Conservation (phyloP, 2,797 vertebrate genomes). For the Brachyrhaphis roseni region DNA sequence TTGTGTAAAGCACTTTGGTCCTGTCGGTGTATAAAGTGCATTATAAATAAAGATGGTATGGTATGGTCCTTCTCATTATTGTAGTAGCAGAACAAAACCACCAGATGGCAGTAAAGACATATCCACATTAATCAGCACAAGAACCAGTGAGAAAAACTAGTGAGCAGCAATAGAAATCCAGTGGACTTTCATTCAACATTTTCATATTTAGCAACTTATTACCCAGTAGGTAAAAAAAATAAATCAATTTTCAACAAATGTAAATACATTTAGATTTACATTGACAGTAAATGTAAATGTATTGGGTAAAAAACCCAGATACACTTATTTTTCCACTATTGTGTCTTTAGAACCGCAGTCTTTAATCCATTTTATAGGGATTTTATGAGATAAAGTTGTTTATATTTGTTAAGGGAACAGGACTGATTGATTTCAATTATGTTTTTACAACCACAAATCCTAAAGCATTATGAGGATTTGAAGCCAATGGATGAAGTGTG, state of each 20-base stretch:
- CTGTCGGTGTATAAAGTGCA: too few relatives aligned
- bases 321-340: not conserved
- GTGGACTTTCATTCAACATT: not conserved
- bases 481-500: not conserved
- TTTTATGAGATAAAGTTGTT: not conserved
- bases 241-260: too few relatives aligned
- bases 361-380: not conserved
- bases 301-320: not conserved
- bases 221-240: not conserved
- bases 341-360: not conserved
- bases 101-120: slow-evolving; percentile 62
- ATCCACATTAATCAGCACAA: not conserved
- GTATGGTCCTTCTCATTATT: not conserved
- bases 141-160: not conserved
- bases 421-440: not conserved
- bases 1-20: too few relatives aligned
- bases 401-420: not conserved
- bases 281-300: too few relatives aligned
- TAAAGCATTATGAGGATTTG: not conserved
- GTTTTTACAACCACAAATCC: not conserved
- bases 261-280: too few relatives aligned
- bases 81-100: slow-evolving; percentile 52
- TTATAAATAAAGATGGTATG: too few relatives aligned
- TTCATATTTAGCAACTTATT: not conserved
- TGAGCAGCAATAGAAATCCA: not conserved